Evolutionary conservation across 2,797 vertebrate species (phyloP).

Genomic region (Merluccius polli): DNA sequence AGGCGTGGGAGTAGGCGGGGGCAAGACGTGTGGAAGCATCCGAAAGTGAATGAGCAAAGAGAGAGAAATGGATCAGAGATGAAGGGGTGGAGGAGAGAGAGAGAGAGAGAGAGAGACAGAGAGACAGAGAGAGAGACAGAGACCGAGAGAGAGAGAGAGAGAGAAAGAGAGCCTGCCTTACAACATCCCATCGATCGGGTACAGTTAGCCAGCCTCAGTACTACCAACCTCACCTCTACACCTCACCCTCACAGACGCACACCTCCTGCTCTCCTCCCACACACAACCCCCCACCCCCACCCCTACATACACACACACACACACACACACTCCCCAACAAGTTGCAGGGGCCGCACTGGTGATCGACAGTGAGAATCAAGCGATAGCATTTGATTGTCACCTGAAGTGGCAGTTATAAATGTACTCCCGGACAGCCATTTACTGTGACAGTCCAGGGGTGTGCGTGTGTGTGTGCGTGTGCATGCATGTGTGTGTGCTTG

Average conservation of each 20-base stretch:
- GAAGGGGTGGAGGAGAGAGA: too few species aligned
- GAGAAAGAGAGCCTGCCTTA: slow-evolving; percentile 41
- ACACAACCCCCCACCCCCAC: slow-evolving; percentile 33
- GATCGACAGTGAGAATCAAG: slow-evolving; percentile 72
- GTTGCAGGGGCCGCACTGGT: slow-evolving; percentile 49
- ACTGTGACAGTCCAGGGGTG: slow-evolving; percentile 58
- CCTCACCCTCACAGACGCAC: slow-evolving; percentile 32
- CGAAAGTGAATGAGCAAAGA: too few species aligned
- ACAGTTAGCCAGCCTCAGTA: slow-evolving; percentile 41
- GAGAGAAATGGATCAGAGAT: too few species aligned
- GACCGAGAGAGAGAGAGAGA: slow-evolving; percentile 5
- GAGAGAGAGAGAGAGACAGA: too few species aligned
- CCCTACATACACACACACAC: slow-evolving; percentile 20
- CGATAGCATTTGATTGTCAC: slow-evolving; percentile 77
- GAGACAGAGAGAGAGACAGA: too few species aligned
- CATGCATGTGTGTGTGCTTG: slow-evolving; percentile 42
- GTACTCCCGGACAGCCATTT: slow-evolving; percentile 71
- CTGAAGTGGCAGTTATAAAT: slow-evolving; percentile 80
- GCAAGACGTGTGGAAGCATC: too few species aligned
- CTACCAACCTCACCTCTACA: too few species aligned
- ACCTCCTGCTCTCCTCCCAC: slow-evolving; percentile 12
- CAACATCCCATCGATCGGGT: slow-evolving; percentile 66
- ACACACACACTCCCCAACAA: slow-evolving; percentile 52
- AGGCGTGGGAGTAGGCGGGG: too few species aligned
- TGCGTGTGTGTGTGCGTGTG: slow-evolving; percentile 1